These are phyloP conservation scores for Alosa sapidissima DNA, from an alignment of 2,797 vertebrate species.

Conservation along the genomic window DNA sequence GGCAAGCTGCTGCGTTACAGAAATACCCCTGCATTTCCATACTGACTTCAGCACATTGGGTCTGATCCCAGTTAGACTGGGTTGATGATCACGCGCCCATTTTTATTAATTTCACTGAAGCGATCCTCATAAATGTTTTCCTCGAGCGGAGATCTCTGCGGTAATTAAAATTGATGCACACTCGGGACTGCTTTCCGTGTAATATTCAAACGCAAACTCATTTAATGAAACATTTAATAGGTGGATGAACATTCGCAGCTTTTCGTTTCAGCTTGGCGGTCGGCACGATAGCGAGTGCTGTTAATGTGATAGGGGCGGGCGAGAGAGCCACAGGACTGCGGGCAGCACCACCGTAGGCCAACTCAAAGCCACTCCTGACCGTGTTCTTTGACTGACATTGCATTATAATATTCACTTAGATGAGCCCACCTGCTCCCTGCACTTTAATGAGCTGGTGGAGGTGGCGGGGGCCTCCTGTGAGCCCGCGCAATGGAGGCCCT, in stretches of 20 bases:
- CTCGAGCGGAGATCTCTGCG: slow-evolving; percentile 7
- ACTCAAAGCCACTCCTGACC: slow-evolving; percentile 25
- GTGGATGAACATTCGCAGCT: background rate
- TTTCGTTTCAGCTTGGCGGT: background rate
- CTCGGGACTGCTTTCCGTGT: background rate
- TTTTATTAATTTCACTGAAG: slow-evolving; percentile 35
- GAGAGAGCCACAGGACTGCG: background rate
- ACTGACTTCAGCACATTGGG: background rate
- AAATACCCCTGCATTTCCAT: slow-evolving; percentile 1
- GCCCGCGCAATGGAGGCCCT: slow-evolving; percentile 50
- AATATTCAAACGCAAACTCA: background rate
- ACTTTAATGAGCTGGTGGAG: slow-evolving; percentile 64
- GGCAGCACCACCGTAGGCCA: background rate
- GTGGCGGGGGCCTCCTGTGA: slow-evolving; percentile 48
- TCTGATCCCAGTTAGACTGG: background rate
- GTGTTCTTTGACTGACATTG: slow-evolving; percentile 55
- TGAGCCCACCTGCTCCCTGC: slow-evolving; percentile 70
- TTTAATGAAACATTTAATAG: slow-evolving; percentile 19
- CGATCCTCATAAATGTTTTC: slow-evolving; percentile 38
- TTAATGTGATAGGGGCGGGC: background rate
- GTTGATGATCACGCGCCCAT: slow-evolving; percentile 12
- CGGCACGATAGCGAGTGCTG: background rate
- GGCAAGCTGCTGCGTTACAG: slow-evolving; percentile 8
- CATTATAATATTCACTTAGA: slow-evolving; percentile 63
- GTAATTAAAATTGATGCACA: slow-evolving; percentile 14